phyloP scores from a whole-genome alignment of 2,113 vertebrate species.

The Rafetus swinhoei region DNA sequence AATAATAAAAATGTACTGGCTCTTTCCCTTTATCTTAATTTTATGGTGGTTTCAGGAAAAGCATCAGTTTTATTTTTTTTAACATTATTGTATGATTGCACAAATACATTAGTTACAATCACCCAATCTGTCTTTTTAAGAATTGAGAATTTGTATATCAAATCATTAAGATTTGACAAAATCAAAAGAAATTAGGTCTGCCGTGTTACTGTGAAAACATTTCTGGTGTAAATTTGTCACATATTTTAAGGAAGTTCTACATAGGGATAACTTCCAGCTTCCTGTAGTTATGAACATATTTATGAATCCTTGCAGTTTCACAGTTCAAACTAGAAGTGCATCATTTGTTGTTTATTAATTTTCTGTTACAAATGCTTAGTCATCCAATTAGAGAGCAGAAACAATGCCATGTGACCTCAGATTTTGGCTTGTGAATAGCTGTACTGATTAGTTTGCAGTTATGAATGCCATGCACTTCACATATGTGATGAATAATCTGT shows the following conservation, averaged over 20 bases:
- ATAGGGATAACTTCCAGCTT: not conserved
- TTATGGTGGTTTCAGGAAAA: not conserved
- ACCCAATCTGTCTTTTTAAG: not conserved
- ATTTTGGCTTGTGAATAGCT: not conserved
- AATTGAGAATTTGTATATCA: not conserved
- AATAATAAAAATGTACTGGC: not conserved
- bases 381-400: not conserved
- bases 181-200: not conserved
- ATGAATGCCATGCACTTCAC: not conserved
- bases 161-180: not conserved
- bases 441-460: not conserved
- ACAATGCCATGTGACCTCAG: not conserved
- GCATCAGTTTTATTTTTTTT: not conserved
- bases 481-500: not conserved
- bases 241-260: not conserved
- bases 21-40: not conserved
- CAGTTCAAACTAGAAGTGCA: not conserved
- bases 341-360: not conserved
- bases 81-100: not conserved
- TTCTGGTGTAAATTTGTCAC: not conserved
- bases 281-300: not conserved
- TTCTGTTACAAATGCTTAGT: not conserved
- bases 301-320: not conserved
- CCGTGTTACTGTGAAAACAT: not conserved
- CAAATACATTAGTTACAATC: not conserved